phyloP scores from a whole-genome alignment of 2,113 vertebrate genomes.

The cattle (Bos taurus) region DNA sequence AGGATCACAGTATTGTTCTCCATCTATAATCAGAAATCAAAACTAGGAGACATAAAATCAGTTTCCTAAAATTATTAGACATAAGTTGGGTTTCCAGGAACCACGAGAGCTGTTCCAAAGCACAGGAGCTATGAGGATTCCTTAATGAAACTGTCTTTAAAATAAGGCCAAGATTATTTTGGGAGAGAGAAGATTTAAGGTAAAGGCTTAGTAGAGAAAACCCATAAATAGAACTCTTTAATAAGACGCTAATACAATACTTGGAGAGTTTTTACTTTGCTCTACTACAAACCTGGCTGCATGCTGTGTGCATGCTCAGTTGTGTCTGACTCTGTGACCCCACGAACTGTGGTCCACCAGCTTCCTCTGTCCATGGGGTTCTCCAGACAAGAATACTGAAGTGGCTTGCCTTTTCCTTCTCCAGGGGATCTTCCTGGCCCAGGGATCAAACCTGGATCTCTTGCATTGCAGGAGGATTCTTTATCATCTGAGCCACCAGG shows the following conservation, averaged over 20 bases:
- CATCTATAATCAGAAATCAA: constrained; percentile 6
- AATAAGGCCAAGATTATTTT: not conserved
- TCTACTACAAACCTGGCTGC: not conserved
- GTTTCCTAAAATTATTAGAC: not conserved
- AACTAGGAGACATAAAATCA: constrained; percentile 27
- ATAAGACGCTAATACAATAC: not conserved
- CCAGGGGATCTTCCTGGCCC: not conserved
- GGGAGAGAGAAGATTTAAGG: not conserved
- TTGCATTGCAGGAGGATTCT: not conserved
- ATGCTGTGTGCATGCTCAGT: not conserved
- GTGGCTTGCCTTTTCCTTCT: not conserved
- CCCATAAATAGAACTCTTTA: not conserved
- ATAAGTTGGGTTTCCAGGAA: constrained; percentile 26
- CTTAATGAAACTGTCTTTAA: not conserved
- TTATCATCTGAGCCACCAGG: not conserved
- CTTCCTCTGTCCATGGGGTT: not conserved
- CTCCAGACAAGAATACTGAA: not conserved
- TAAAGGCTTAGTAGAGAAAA: not conserved
- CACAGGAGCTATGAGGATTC: not conserved
- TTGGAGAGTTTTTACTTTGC: not conserved
- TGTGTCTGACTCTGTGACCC: not conserved
- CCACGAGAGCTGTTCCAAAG: not conserved
- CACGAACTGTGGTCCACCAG: fast-evolving
- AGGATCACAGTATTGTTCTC: not conserved
- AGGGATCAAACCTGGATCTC: not conserved